A percentile compares a stretch with the other conserved stretches of the same genome.
phyloP scores from a whole-genome alignment of 1,140 invertebrate species.

The Ceratitis capitata region DNA sequence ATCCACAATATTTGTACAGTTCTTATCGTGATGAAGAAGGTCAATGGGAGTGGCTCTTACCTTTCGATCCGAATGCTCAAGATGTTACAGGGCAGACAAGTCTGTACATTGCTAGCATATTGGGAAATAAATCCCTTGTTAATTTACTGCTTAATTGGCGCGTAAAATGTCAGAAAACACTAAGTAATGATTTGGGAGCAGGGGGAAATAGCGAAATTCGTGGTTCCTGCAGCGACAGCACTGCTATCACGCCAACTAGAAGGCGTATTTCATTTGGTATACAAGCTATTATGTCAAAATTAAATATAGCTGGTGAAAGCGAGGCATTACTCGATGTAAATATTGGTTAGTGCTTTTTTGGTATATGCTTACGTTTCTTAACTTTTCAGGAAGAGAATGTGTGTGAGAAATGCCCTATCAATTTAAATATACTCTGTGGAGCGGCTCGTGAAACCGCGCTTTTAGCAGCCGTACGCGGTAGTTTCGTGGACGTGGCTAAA shows the following conservation, averaged over 20 bases:
- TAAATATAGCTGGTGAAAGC: constrained; percentile 70
- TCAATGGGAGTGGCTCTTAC: constrained; percentile 84
- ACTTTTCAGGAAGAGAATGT: constrained; percentile 66
- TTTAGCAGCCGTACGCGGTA: constrained; percentile 81
- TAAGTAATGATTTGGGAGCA: constrained; percentile 63
- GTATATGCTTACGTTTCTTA: background rate
- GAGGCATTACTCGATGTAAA: constrained; percentile 39
- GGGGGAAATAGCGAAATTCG: background rate
- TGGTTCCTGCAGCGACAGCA: constrained; percentile 46
- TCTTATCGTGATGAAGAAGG: constrained; percentile 77
- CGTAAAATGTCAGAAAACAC: constrained; percentile 72
- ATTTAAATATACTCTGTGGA: constrained; percentile 79
- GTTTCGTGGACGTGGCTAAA: constrained; percentile 78
- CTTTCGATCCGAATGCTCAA: constrained; percentile 89
- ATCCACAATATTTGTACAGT: constrained; percentile 77
- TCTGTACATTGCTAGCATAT: constrained; percentile 85
- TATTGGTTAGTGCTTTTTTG: background rate
- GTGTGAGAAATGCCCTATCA: constrained; percentile 73
- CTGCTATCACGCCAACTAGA: constrained; percentile 69
- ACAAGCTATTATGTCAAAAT: constrained; percentile 84
- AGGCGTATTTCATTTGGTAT: constrained; percentile 86
- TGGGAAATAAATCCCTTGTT: constrained; percentile 84
- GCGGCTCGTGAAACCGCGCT: constrained; percentile 75
- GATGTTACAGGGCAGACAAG: constrained; percentile 91
- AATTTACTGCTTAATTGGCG: constrained; percentile 81